Evolutionary conservation across 23 tunicate species (phyloP), one percentile per base, ranked within the genome.

Genomic region (Styela clava): DNA sequence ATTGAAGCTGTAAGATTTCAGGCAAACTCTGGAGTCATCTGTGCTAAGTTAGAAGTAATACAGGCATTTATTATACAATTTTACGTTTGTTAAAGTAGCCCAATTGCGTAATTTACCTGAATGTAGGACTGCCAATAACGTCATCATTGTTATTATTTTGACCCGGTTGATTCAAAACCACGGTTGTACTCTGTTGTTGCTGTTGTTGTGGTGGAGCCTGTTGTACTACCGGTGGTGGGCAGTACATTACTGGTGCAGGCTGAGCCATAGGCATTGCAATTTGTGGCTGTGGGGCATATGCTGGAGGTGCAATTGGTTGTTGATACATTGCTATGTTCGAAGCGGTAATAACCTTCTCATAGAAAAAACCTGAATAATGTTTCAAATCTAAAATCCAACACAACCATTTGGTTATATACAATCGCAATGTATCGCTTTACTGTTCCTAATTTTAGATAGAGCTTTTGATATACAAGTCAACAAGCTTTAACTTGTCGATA

Each of bases 131-230:
- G 18, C 70, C 70, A 27, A 65, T 24, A 24, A 65, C 70, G 31
- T 65, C 70, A 24, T 65, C 70, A 65, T 27, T 65, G 70, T 27
- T 65, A 7, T 24, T 27, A 7, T 7, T 18, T 18, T 24, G 70
- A 7, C 31, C 30, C 7, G 30, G 30, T 16, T 24, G 30, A 65
- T 65, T 65, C 31, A 65, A 65, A 65, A 65, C 70, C 9, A 27
- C 31, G 70, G 70, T 65, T 24, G 70, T 65, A 16, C 70, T 65
- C 31, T 65, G 70, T 16, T 65, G 70, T 65, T 65, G 70, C 31
- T 27, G 30, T 16, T 65, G 30, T 7, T 27, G 30, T 3, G 30
- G 30, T 18, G 70, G 29, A 7, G 70, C 30, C 70, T 65, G 70
- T 7, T 65, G 31, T 3, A 65, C 70, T 24, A 16, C 16, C 7